Evolutionary conservation across 2,113 vertebrate genomes (phyloP).

Genomic region (Cettia cetti): DNA sequence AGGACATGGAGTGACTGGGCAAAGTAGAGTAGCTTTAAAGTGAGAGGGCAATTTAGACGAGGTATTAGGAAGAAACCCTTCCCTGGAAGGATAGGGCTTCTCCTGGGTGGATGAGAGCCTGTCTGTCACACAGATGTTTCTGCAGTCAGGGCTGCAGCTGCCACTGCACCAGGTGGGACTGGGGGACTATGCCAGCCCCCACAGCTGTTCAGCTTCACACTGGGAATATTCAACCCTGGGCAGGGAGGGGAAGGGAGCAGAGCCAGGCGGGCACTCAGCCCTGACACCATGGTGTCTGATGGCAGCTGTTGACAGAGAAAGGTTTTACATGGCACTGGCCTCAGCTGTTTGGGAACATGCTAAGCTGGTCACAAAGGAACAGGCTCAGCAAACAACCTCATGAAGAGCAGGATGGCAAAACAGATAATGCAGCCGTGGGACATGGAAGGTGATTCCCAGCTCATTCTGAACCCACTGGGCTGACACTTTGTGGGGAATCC

Average conservation of each 20-base stretch:
- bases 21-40: neutral
- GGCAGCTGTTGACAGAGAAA: neutral
- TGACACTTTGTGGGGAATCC: neutral
- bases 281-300: rapidly evolving
- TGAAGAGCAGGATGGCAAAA: neutral
- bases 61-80: neutral
- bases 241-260: neutral
- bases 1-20: neutral
- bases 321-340: neutral
- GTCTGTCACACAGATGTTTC: neutral
- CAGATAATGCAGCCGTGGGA: rapidly evolving
- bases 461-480: neutral
- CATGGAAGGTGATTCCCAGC: neutral
- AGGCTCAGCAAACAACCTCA: neutral
- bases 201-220: slow-evolving; percentile 34
- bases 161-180: neutral
- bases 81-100: neutral
- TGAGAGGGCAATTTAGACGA: neutral
- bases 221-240: neutral
- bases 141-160: neutral
- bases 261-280: neutral
- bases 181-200: neutral
- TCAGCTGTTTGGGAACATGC: neutral
- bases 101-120: rapidly evolving
- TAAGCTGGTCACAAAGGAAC: neutral